Evolutionary conservation across 1,140 invertebrate genomes (phyloP).

Genomic region (Acromyrmex heyeri): DNA sequence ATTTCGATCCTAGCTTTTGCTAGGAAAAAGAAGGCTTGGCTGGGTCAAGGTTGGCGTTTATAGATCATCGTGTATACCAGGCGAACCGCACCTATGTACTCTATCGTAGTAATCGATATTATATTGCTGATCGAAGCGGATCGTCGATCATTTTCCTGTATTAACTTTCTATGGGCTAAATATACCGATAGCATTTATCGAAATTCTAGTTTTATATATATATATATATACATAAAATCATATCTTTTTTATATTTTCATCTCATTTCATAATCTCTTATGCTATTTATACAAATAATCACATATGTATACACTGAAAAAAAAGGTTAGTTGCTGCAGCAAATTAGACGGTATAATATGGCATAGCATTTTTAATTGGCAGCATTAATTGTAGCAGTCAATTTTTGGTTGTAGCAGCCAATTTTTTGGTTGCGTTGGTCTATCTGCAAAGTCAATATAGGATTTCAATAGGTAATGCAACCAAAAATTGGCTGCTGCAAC

Average conservation of each 20-base stretch:
- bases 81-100: slow-evolving; percentile 68
- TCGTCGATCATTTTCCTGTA: slow-evolving; percentile 62
- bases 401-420: too few relatives aligned
- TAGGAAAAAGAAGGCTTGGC: slow-evolving; percentile 58
- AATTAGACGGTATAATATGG: too few relatives aligned
- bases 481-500: too few relatives aligned
- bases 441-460: too few relatives aligned
- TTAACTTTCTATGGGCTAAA: slow-evolving; percentile 54
- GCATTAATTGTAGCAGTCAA: too few relatives aligned
- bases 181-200: background rate
- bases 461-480: too few relatives aligned
- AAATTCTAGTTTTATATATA: background rate
- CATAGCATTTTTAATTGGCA: too few relatives aligned
- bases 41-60: slow-evolving; percentile 64
- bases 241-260: background rate
- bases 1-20: slow-evolving; percentile 61
- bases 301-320: background rate
- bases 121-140: slow-evolving; percentile 67
- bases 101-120: slow-evolving; percentile 59
- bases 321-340: too few relatives aligned
- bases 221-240: background rate
- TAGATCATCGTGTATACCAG: slow-evolving; percentile 63
- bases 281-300: background rate
- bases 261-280: slow-evolving; percentile 16
- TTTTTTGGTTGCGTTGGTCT: too few relatives aligned